A percentile compares a stretch with the other conserved stretches of the same genome.
phyloP scores from a whole-genome alignment of 2,113 vertebrate species.

The Psammodynastes pulverulentus region DNA sequence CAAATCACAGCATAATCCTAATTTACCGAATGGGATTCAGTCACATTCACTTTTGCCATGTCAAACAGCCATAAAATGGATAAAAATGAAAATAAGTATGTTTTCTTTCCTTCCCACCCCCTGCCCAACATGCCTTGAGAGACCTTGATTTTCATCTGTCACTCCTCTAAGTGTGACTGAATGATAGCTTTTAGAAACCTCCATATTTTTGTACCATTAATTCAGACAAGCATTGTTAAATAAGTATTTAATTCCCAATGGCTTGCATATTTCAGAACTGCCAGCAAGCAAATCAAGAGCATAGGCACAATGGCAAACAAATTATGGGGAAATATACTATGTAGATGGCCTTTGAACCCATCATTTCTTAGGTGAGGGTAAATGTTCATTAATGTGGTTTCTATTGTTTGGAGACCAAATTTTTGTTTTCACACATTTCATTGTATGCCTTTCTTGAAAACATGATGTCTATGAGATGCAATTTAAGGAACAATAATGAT shows the following conservation, averaged over 20 bases:
- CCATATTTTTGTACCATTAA: constrained; percentile 42
- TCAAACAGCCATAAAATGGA: constrained; percentile 48
- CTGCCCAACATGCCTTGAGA: constrained; percentile 46
- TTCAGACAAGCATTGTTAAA: constrained; percentile 56
- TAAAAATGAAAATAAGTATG: constrained; percentile 46
- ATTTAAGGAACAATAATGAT: constrained; percentile 42
- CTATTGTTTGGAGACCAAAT: constrained; percentile 35
- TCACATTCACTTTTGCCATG: constrained; percentile 44
- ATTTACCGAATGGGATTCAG: constrained; percentile 44
- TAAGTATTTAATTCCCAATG: constrained; percentile 57
- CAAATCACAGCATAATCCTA: constrained; percentile 41
- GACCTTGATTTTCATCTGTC: constrained; percentile 50
- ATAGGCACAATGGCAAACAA: constrained; percentile 53
- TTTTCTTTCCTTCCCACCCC: background rate
- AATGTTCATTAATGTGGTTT: constrained; percentile 56
- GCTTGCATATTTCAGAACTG: constrained; percentile 46
- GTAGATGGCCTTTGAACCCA: constrained; percentile 50
- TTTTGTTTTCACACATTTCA: constrained; percentile 37
- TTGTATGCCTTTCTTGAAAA: constrained; percentile 53
- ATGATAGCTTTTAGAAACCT: constrained; percentile 47
- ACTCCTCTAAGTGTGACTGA: constrained; percentile 57
- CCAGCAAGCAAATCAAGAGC: constrained; percentile 48
- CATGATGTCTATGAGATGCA: constrained; percentile 59
- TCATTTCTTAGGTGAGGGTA: constrained; percentile 64
- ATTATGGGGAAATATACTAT: constrained; percentile 42